phyloP scores from a whole-genome alignment of 2,797 vertebrate genomes.

The Corythornis leucogaster region DNA sequence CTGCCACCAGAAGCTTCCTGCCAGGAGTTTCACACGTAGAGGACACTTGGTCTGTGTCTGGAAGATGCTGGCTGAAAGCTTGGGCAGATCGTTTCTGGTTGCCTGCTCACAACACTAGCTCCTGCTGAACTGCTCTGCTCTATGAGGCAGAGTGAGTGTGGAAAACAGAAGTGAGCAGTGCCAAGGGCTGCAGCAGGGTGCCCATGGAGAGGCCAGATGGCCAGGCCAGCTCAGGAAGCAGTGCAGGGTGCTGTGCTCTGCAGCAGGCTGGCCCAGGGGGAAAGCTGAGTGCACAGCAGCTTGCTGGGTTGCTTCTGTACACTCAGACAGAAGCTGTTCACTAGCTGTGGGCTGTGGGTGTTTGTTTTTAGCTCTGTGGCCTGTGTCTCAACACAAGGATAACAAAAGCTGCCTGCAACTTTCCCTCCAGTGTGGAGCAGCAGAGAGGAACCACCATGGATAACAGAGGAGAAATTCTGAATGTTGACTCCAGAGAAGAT shows the following conservation, averaged over 20 bases:
- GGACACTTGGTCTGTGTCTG: neutral
- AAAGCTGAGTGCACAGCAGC: neutral
- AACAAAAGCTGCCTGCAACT: neutral
- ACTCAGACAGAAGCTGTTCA: neutral
- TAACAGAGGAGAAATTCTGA: neutral
- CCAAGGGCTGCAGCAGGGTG: neutral
- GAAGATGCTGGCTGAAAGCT: neutral
- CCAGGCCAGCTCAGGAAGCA: neutral
- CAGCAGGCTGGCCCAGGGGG: neutral
- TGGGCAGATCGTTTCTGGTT: neutral
- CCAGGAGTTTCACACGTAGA: rapidly evolving
- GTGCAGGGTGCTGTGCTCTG: neutral
- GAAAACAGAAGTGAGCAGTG: neutral
- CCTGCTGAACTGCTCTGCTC: neutral
- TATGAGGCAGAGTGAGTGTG: neutral
- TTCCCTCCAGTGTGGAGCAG: neutral
- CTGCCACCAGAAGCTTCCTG: neutral
- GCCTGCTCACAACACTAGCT: neutral
- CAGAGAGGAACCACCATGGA: neutral
- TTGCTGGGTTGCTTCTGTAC: neutral
- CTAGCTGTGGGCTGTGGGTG: neutral
- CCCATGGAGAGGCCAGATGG: neutral
- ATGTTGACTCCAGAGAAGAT: neutral
- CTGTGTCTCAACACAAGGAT: neutral
- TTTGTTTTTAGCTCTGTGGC: neutral